These are phyloP conservation scores for Lampropteryx suffumata DNA, from an alignment of 2,888 invertebrate species.

Conservation along the genomic window DNA sequence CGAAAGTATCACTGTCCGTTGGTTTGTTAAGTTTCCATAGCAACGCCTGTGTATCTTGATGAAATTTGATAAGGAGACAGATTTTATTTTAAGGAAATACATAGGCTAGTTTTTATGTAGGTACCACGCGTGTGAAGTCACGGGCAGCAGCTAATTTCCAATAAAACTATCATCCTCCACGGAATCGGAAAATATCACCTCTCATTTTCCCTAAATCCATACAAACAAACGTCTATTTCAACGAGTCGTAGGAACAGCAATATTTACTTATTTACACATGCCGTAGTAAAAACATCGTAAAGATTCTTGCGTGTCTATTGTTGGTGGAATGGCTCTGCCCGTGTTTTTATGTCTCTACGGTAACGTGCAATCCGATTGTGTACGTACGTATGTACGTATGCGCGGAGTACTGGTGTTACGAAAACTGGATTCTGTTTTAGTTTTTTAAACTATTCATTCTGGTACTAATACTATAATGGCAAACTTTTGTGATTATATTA, in stretches of 20 bases:
- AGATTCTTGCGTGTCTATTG: constrained; percentile 55
- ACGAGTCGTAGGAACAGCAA: constrained; percentile 26
- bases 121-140: no score
- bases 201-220: constrained; percentile 15
- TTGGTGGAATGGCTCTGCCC: constrained; percentile 42
- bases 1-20: no score
- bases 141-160: not conserved
- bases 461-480: no score
- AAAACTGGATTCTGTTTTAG: constrained; percentile 20
- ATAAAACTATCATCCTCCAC: constrained; percentile 4
- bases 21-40: no score
- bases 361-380: constrained; percentile 40
- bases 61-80: no score
- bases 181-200: constrained; percentile 12
- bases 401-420: constrained; percentile 6
- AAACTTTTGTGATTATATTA: no score
- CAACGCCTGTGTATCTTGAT: no score
- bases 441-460: no score
- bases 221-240: constrained; percentile 25
- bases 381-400: constrained; percentile 33
- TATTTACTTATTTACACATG: constrained; percentile 54
- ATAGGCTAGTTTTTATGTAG: no score
- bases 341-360: constrained; percentile 48
- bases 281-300: constrained; percentile 59
- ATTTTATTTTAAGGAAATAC: no score